Evolutionary conservation across 2,113 vertebrate genomes (phyloP), one percentile per base, ranked within the genome.

Genomic region (Tychaedon coryphoeus): DNA sequence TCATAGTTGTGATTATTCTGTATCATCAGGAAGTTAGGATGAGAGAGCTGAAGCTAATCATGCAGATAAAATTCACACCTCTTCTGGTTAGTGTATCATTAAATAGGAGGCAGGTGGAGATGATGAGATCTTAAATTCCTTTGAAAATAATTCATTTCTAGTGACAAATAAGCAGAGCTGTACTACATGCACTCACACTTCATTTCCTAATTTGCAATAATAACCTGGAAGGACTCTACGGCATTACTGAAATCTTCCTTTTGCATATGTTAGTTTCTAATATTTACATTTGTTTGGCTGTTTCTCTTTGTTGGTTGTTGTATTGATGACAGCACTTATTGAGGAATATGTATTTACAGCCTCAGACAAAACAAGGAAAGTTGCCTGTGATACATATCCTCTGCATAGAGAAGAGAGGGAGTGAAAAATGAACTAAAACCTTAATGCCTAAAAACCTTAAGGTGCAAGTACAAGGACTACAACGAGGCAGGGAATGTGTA

Each of bases 401-500:
- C 65, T 67, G 26, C 11, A 25, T 2, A 74, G n/a, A 40, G 38
- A 72, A 84, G 36, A 78, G 6, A 74, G 33, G 13, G 23, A 45
- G 6, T 50, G 48, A 72, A 91, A 86, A 87, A 48, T 34, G 12
- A 71, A 15, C 34, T 45, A n/a, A n/a, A n/a, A n/a, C n/a, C n/a
- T n/a, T n/a, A n/a, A n/a, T n/a, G n/a, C 6, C 33, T 34, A 36
- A 72, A 57, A 81, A 60, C 72, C 0, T 1, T 40, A 34, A 57
- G 14, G 10, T 36, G 28, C 26, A n/a, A 54, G 18, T 53, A 31
- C 2, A 7, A 58, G 45, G 29, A 57, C 14, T n/a, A 53, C 24
- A 83, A 76, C 0, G 1, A 91, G 33, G 51, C 25, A 12, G 34
- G 16, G 16, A 84, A 66, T 0, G 0, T 62, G 64, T 54, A 40